Percentiles rank a stretch among this genome's conserved stretches.
These are phyloP conservation scores for Bambusicola thoracicus DNA, from an alignment of 2,113 vertebrate species.

Conservation along the genomic window DNA sequence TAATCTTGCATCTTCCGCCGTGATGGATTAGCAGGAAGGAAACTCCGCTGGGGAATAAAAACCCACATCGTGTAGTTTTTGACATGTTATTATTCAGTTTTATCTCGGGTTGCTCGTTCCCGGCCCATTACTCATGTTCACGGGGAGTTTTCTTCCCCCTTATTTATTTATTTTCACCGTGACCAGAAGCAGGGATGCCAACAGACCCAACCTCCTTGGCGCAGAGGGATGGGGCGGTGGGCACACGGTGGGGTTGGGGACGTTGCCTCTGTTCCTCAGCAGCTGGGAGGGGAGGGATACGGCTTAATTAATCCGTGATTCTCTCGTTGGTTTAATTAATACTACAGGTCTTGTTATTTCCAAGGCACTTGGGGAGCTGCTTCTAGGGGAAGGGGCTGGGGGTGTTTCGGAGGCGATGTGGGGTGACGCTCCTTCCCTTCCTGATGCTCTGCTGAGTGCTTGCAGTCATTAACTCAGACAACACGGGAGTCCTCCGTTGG, in stretches of 20 bases:
- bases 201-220: neutral
- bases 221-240: neutral
- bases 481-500: slow-evolving; percentile 25
- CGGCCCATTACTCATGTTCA: slow-evolving; percentile 82
- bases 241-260: accelerated
- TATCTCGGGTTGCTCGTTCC: slow-evolving; percentile 79
- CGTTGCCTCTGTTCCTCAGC: neutral
- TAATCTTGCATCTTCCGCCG: slow-evolving; percentile 81
- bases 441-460: neutral
- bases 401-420: neutral
- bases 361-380: neutral
- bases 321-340: neutral
- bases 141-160: slow-evolving; percentile 52
- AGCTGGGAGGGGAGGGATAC: neutral
- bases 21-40: slow-evolving; percentile 83
- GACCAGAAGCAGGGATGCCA: slow-evolving; percentile 12
- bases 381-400: neutral
- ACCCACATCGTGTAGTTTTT: slow-evolving; percentile 84
- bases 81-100: slow-evolving; percentile 85
- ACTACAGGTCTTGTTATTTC: neutral
- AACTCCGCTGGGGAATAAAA: slow-evolving; percentile 84
- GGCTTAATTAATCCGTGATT: neutral
- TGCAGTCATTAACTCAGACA: slow-evolving; percentile 1
- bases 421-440: neutral
- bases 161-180: slow-evolving; percentile 24